Conservation (phyloP, 2,888 invertebrate species). For the Apamea sordens region DNA sequence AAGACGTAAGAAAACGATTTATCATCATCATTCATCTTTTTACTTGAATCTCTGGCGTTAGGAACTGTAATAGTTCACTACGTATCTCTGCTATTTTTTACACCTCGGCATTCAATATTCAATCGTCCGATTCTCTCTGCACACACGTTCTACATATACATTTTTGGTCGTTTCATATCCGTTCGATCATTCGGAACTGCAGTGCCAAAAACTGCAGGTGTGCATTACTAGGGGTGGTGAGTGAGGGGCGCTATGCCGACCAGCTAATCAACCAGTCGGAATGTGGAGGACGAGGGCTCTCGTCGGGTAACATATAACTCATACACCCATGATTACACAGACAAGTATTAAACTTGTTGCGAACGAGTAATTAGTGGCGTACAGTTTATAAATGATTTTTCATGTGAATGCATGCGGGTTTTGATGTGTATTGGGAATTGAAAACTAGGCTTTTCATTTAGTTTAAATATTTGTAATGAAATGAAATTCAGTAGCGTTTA, state of each 20-base stretch:
- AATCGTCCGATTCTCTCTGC: constrained; percentile 33
- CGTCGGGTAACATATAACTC: constrained; percentile 60
- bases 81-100: constrained; percentile 55
- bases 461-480: background rate
- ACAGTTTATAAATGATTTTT: constrained; percentile 28
- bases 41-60: constrained; percentile 40
- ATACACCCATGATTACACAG: constrained; percentile 58
- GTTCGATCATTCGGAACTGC: constrained; percentile 62
- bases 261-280: constrained; percentile 79
- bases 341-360: constrained; percentile 62
- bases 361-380: constrained; percentile 52
- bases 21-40: constrained; percentile 59
- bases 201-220: constrained; percentile 77
- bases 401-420: background rate
- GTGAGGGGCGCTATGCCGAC: constrained; percentile 59
- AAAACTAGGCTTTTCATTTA: background rate
- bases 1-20: constrained; percentile 53
- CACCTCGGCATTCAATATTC: constrained; percentile 50
- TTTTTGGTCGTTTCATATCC: constrained; percentile 63
- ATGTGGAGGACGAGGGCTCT: constrained; percentile 74
- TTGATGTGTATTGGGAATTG: background rate
- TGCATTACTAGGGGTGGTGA: constrained; percentile 64
- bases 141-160: constrained; percentile 28
- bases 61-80: constrained; percentile 50
- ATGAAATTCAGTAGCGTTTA: background rate